Percentiles rank a stretch among this genome's conserved stretches.
phyloP scores from a whole-genome alignment of 2,113 vertebrate species.

The Gallinago media region DNA sequence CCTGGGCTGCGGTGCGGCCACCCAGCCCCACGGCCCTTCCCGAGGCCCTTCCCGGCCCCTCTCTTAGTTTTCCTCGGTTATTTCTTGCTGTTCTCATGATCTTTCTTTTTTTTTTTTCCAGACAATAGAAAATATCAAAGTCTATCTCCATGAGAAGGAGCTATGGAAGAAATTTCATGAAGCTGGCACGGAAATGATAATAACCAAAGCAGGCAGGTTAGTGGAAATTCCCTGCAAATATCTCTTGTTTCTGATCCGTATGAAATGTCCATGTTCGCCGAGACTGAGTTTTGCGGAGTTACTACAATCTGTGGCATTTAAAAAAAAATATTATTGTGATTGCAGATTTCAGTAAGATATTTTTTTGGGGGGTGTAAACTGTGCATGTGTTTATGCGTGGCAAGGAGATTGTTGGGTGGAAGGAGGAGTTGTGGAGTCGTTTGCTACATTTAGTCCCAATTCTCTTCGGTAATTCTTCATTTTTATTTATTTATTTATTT shows the following conservation, averaged over 20 bases:
- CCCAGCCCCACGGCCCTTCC: background rate
- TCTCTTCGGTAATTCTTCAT: background rate
- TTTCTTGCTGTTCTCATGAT: background rate
- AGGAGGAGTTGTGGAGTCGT: background rate
- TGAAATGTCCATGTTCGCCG: background rate
- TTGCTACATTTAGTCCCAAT: background rate
- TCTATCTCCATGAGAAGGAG: slow-evolving; percentile 94
- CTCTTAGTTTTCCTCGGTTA: background rate
- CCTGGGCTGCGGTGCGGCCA: background rate
- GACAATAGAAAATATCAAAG: slow-evolving; percentile 98
- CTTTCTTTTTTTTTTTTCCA: slow-evolving; percentile 39
- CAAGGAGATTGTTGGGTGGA: background rate
- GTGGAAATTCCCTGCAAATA: slow-evolving; percentile 26
- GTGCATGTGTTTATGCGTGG: background rate
- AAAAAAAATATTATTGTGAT: background rate
- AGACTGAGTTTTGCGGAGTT: background rate
- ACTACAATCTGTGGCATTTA: background rate
- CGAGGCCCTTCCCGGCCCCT: background rate
- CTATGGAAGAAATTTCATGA: slow-evolving; percentile 99
- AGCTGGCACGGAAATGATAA: slow-evolving; percentile 98
- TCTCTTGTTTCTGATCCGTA: background rate
- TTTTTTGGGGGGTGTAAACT: background rate
- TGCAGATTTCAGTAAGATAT: background rate
- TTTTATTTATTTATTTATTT: background rate
- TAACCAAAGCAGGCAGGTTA: slow-evolving; percentile 98